These are phyloP conservation scores for Hormaphis cornu DNA, from an alignment of 1,140 invertebrate species.

Conservation along the genomic window DNA sequence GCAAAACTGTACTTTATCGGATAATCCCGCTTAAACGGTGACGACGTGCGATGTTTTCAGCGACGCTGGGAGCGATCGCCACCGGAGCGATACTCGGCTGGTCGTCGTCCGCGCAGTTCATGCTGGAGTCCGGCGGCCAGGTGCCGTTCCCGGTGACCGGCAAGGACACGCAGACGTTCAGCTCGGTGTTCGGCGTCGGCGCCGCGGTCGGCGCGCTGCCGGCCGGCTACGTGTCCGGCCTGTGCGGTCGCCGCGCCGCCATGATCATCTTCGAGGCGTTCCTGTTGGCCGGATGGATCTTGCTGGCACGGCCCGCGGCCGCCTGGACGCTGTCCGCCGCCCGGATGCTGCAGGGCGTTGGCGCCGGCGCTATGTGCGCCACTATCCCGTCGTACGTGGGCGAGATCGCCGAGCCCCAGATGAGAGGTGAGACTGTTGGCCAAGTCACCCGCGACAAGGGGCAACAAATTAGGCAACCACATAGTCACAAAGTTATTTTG, in stretches of 20 bases:
- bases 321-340: slow-evolving; percentile 56
- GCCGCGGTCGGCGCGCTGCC: slow-evolving; percentile 58
- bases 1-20: too few species aligned
- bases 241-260: slow-evolving; percentile 24
- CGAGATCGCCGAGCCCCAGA: slow-evolving; percentile 73
- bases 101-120: slow-evolving; percentile 66
- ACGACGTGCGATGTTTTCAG: too few species aligned
- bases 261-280: slow-evolving; percentile 34
- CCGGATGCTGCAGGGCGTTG: slow-evolving; percentile 63
- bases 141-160: slow-evolving; percentile 38
- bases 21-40: too few species aligned
- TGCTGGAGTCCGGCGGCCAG: slow-evolving; percentile 44
- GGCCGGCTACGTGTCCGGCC: slow-evolving; percentile 41
- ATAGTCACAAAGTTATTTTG: too few species aligned
- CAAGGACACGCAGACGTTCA: slow-evolving; percentile 35
- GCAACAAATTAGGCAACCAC: too few species aligned
- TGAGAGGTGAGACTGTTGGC: slow-evolving; percentile 50
- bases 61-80: slow-evolving; percentile 57
- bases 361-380: slow-evolving; percentile 66
- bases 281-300: slow-evolving; percentile 48
- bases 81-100: slow-evolving; percentile 66
- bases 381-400: slow-evolving; percentile 77
- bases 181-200: slow-evolving; percentile 75
- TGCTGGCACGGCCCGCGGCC: slow-evolving; percentile 55
- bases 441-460: too few species aligned